Base-by-base conservation (phyloP, 2,888 invertebrate genomes). In the Xiphydria camelus region DNA sequence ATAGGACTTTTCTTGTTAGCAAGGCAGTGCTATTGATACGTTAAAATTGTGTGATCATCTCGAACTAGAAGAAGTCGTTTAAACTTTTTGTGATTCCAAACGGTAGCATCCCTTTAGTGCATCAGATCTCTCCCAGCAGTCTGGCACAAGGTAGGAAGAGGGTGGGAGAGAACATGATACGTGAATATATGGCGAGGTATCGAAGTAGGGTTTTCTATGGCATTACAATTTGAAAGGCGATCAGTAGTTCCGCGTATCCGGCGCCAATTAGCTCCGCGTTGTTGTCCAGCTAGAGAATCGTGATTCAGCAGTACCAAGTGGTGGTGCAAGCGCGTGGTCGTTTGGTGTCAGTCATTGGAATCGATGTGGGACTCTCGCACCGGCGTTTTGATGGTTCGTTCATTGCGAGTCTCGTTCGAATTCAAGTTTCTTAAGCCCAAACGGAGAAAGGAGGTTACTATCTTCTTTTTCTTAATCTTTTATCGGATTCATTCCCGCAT, bases 41-140 rank as follows among this genome's bases (percentile, higher is more conserved):
- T 79, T n/a, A 83, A 80, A 1, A 94, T 84, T 0, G 83, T 77
- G 4, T 80, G 80, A 69, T 94, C 94, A 42, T 89, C 86, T 50
- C 83, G 83, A 0, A 89, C 86, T 47, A 91, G 80, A 0, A 86
- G 65, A 0, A 94, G 93, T 1, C 84, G 83, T 22, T 80, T 77
- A 69, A 84, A 94, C 6, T 80, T 80, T 66, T 94, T 94, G 75
- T 86, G 86, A 70, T 93, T 93, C 94, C 94, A 94, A 3, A 94
- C 84, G 50, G 81, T 80, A 0, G 94, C 83, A 69, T 94, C 94
- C 0, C 94, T 80, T 69, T 91, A 87, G 61, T 94, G 85, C 86
- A 87, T 87, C 12, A 82, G 68, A 4, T 81, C 83, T 73, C 94
- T 93, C 0, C 82, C 85, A 86, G 74, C 7, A 88, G 71, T 38